Conservation (phyloP, 2,888 invertebrate species). For the Lucinisca nassula region DNA sequence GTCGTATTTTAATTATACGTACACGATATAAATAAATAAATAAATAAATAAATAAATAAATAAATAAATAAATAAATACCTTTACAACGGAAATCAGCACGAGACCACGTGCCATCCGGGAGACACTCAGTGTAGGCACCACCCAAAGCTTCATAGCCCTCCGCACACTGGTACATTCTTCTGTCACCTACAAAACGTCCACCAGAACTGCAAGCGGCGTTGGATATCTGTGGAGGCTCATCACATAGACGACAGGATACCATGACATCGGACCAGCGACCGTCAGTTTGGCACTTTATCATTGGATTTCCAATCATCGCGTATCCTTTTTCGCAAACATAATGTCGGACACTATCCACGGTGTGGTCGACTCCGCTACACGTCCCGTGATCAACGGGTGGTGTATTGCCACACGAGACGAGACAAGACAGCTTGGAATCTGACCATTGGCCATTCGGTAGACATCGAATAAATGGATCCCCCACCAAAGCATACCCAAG, state of each 20-base stretch:
- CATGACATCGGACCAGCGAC: neutral
- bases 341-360: slow-evolving; percentile 11
- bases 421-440: slow-evolving; percentile 28
- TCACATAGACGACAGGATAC: slow-evolving; percentile 16
- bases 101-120: slow-evolving; percentile 6
- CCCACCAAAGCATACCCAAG: slow-evolving; percentile 33
- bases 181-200: neutral
- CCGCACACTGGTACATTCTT: slow-evolving; percentile 21
- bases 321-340: slow-evolving; percentile 23
- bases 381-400: neutral
- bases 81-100: slow-evolving; percentile 37
- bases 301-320: neutral
- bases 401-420: neutral
- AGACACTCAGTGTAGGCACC: slow-evolving; percentile 18
- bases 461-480: slow-evolving; percentile 12
- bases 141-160: slow-evolving; percentile 25
- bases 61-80: neutral
- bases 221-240: slow-evolving; percentile 8
- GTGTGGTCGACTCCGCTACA: slow-evolving; percentile 14
- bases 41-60: neutral
- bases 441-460: slow-evolving; percentile 18
- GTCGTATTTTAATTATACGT: too few relatives aligned
- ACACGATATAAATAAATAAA: too few relatives aligned
- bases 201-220: slow-evolving; percentile 24
- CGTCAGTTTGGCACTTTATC: slow-evolving; percentile 15